phyloP scores from a whole-genome alignment of 2,797 vertebrate species.

The Mormyrops attenuatus region DNA sequence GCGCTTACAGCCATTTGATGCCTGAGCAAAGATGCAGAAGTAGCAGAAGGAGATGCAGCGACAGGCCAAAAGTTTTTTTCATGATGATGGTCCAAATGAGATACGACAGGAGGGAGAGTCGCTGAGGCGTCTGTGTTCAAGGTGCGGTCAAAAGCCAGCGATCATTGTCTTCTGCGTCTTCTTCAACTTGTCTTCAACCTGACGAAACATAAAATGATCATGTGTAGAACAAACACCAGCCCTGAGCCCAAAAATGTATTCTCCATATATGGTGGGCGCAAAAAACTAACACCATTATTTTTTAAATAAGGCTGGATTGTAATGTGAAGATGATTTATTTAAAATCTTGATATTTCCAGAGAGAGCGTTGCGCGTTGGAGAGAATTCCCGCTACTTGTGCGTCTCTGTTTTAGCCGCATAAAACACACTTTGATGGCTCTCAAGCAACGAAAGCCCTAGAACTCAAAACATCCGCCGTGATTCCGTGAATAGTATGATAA shows the following conservation, averaged over 20 bases:
- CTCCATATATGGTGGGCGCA: neutral
- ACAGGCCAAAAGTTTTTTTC: slow-evolving; percentile 69
- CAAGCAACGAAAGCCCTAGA: neutral
- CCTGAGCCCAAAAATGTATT: neutral
- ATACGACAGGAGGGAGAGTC: slow-evolving; percentile 36
- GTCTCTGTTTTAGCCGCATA: neutral
- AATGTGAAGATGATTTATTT: neutral
- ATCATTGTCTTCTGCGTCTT: slow-evolving; percentile 49
- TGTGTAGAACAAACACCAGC: neutral
- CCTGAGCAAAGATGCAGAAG: slow-evolving; percentile 81
- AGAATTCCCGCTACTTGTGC: neutral
- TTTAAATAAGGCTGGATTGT: neutral
- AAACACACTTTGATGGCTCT: neutral
- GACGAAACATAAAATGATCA: neutral
- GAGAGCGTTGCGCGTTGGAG: neutral
- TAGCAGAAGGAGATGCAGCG: slow-evolving; percentile 73
- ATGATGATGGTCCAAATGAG: slow-evolving; percentile 58
- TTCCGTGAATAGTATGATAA: neutral
- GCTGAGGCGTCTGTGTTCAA: slow-evolving; percentile 40
- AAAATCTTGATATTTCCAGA: neutral
- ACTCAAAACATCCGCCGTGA: neutral
- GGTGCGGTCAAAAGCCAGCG: slow-evolving; percentile 44
- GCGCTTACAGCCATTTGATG: slow-evolving; percentile 98
- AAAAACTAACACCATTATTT: neutral
- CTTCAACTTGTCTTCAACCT: slow-evolving; percentile 19